phyloP scores from a whole-genome alignment of 2,113 vertebrate species.

The Phylloscopus whistleri region DNA sequence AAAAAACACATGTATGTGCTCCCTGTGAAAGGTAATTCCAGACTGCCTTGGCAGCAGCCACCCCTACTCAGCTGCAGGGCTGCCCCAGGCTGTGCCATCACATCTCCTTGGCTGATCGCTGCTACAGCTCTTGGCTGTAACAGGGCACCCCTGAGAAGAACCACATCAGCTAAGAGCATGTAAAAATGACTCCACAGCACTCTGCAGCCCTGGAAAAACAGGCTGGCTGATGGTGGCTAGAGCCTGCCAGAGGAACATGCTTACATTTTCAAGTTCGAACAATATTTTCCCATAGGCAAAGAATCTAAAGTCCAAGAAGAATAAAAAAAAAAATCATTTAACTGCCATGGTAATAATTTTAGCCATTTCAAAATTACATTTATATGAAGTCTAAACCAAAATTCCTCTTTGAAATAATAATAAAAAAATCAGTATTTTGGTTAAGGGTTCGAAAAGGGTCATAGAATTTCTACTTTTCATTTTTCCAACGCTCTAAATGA shows the following conservation, averaged over 20 bases:
- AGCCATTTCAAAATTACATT: neutral
- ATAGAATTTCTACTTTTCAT: neutral
- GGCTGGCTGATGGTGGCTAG: neutral
- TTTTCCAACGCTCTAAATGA: neutral
- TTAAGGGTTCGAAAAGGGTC: neutral
- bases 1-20: neutral
- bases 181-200: neutral
- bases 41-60: neutral
- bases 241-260: neutral
- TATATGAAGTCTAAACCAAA: neutral
- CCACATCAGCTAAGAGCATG: neutral
- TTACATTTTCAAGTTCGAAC: neutral
- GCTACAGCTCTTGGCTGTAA: neutral
- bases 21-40: neutral
- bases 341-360: neutral
- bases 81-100: neutral
- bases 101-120: neutral
- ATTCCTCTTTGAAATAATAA: neutral
- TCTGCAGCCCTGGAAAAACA: neutral
- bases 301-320: neutral
- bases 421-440: neutral
- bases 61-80: neutral
- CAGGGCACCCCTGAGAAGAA: neutral
- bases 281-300: neutral
- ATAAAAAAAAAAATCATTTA: neutral